Evolutionary conservation across 2,113 vertebrate genomes (phyloP).

Genomic region (Tapirus terrestris): DNA sequence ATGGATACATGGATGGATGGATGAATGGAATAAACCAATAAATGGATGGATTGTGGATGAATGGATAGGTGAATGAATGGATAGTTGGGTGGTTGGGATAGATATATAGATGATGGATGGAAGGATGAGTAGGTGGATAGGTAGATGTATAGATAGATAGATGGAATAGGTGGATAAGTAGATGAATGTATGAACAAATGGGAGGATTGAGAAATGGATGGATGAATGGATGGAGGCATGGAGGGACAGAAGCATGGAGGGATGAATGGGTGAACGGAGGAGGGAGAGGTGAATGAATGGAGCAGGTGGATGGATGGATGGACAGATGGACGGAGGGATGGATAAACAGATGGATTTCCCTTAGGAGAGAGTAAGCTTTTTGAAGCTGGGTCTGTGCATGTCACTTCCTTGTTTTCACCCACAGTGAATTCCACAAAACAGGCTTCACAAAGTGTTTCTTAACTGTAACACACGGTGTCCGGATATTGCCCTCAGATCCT

Average conservation of each 20-base stretch:
- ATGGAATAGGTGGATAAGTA: not conserved
- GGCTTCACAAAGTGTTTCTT: conserved; percentile 23
- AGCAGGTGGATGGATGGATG: no score
- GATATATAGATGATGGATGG: not conserved
- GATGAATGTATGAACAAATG: no score
- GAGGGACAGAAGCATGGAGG: no score
- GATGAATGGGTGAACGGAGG: not conserved
- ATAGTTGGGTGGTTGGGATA: not conserved
- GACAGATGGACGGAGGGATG: not conserved
- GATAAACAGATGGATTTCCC: not conserved
- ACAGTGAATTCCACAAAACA: conserved; percentile 20
- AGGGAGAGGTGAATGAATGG: not conserved
- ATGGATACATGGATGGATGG: not conserved
- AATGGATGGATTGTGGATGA: not conserved
- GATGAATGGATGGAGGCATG: no score
- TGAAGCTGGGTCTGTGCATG: not conserved
- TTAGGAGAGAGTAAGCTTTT: not conserved
- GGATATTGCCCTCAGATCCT: not conserved
- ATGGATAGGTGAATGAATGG: not conserved
- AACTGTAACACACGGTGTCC: not conserved
- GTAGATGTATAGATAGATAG: no score
- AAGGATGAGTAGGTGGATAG: no score
- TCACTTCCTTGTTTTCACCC: conserved; percentile 43
- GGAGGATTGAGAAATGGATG: no score
- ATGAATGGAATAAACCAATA: not conserved